A percentile compares a stretch with the other conserved stretches of the same genome.
Evolutionary conservation across 2,797 vertebrate species (phyloP).

Genomic region (Lepus townsendii): DNA sequence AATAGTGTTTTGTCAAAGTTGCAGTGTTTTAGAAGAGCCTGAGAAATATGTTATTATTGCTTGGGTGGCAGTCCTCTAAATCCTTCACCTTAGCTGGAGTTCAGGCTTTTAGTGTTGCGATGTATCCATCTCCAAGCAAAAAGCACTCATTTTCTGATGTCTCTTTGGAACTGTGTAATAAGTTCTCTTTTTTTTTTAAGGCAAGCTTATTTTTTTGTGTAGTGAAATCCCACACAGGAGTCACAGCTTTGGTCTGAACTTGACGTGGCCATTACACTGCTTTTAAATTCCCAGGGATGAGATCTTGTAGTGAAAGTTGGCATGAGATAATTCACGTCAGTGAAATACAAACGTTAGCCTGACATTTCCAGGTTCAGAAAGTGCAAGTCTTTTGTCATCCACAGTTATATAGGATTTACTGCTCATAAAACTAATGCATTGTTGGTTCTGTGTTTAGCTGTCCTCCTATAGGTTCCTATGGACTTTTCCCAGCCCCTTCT

Average conservation of each 20-base stretch:
- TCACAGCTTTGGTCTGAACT: slow-evolving; percentile 9
- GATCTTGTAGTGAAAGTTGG: not conserved
- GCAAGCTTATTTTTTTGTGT: not conserved
- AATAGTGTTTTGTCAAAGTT: not conserved
- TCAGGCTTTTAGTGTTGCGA: not conserved
- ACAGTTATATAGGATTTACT: no score
- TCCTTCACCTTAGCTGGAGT: not conserved
- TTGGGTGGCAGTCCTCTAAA: slow-evolving; percentile 2
- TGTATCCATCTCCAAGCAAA: not conserved
- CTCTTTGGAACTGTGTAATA: not conserved
- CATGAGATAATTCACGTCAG: not conserved
- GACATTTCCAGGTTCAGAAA: slow-evolving; percentile 48
- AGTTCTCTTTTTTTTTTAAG: not conserved
- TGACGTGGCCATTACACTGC: not conserved
- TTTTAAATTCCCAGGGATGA: slow-evolving; percentile 57
- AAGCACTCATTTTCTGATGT: slow-evolving; percentile 26
- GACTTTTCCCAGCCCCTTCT: no score
- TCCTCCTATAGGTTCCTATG: no score
- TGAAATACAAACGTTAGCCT: slow-evolving; percentile 49
- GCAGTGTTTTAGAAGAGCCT: not conserved
- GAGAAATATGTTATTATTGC: not conserved
- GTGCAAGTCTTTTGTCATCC: no score
- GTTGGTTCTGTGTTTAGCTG: no score
- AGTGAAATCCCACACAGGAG: not conserved
- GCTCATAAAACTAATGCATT: no score